Percentiles rank a stretch among this genome's conserved stretches.
Conservation (phyloP, 2,113 vertebrate species). For the Empidonax traillii region DNA sequence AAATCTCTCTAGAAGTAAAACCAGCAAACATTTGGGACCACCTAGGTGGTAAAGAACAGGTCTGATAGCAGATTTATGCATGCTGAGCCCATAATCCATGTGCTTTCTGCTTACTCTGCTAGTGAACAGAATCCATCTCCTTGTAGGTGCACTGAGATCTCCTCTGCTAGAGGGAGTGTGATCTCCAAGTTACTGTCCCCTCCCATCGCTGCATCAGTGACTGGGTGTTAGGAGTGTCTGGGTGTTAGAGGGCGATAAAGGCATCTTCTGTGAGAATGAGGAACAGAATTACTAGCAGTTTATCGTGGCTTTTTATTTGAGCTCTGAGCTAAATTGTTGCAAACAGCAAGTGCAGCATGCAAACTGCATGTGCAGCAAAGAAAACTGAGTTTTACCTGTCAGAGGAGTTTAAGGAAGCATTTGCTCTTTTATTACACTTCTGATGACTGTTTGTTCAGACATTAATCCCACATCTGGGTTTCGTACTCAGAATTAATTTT, state of each 20-base stretch:
- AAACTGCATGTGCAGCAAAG: not conserved
- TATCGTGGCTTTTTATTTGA: not conserved
- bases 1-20: not conserved
- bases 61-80: not conserved
- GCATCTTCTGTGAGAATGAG: not conserved
- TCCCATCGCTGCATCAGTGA: not conserved
- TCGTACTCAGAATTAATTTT: not conserved
- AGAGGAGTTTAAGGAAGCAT: not conserved
- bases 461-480: not conserved
- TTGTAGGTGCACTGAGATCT: not conserved
- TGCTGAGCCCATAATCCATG: not conserved
- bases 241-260: not conserved
- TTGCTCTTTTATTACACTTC: not conserved
- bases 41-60: fast-evolving
- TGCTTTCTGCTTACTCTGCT: not conserved
- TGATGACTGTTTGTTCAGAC: not conserved
- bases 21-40: not conserved
- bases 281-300: not conserved
- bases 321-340: not conserved
- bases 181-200: not conserved
- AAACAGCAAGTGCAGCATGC: not conserved
- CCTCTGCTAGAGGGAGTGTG: not conserved
- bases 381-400: not conserved
- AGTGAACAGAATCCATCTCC: not conserved
- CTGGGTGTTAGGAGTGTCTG: not conserved